phyloP scores from a whole-genome alignment of 2,113 vertebrate species.

The Vimba vimba region DNA sequence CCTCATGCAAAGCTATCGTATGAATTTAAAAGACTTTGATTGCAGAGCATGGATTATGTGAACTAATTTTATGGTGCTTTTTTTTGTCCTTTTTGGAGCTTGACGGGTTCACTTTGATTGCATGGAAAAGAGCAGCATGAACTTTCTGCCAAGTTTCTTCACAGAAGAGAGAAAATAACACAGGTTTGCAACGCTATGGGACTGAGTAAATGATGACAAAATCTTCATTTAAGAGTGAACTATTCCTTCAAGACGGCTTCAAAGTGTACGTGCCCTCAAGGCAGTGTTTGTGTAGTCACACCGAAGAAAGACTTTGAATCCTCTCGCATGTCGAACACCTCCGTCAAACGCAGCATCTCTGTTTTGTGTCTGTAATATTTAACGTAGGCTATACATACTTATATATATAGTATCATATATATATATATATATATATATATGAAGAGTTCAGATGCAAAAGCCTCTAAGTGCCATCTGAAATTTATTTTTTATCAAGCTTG shows the following conservation, averaged over 20 bases:
- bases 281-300: slow-evolving; percentile 1
- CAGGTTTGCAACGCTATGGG: not conserved
- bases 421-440: no score
- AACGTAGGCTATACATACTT: no score
- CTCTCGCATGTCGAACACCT: not conserved
- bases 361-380: no score
- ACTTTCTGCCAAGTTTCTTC: not conserved
- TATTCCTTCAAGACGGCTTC: not conserved
- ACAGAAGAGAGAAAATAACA: not conserved
- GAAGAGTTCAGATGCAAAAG: no score
- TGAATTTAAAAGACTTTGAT: not conserved
- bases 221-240: not conserved
- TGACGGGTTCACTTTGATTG: not conserved
- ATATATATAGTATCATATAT: no score
- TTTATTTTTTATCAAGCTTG: no score
- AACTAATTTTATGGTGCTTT: not conserved
- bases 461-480: no score
- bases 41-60: no score
- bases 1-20: not conserved
- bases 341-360: not conserved
- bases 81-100: not conserved
- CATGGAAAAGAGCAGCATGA: not conserved
- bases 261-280: not conserved
- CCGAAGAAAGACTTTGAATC: not conserved
- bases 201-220: not conserved